Evolutionary conservation across 2,888 invertebrate genomes (phyloP).

Genomic region (Xestia xanthographa): DNA sequence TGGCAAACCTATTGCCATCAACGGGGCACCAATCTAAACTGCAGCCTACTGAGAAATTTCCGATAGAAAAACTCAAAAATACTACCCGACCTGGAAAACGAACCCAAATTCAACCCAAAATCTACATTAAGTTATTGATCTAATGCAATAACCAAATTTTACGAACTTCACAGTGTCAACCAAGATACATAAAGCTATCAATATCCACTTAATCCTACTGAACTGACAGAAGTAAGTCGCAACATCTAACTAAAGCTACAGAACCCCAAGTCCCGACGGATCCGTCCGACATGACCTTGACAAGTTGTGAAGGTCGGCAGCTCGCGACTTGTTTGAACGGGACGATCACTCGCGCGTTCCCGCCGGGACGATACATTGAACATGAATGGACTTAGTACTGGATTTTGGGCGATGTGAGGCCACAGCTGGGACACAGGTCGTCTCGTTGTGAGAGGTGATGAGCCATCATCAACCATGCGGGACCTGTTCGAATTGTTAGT

Average conservation of each 20-base stretch:
- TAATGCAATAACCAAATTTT: background rate
- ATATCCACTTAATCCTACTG: slow-evolving; percentile 1
- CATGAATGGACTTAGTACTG: background rate
- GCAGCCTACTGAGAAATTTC: background rate
- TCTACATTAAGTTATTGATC: background rate
- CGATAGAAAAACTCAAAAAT: background rate
- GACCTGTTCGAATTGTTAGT: background rate
- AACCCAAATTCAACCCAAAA: background rate
- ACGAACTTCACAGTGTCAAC: background rate
- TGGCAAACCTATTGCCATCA: background rate
- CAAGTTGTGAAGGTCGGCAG: slow-evolving; percentile 17
- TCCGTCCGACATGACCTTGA: slow-evolving; percentile 25
- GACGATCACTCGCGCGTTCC: slow-evolving; percentile 22
- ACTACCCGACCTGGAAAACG: background rate
- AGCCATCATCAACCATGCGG: background rate
- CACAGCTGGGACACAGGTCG: background rate
- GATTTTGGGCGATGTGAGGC: background rate
- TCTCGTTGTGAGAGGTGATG: background rate
- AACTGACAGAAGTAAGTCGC: slow-evolving; percentile 3
- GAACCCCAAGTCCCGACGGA: background rate
- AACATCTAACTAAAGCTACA: slow-evolving; percentile 2
- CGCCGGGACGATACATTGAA: slow-evolving; percentile 7
- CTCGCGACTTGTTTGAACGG: slow-evolving; percentile 26
- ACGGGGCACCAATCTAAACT: background rate
- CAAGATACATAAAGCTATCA: background rate